Conservation (phyloP, 2,888 invertebrate genomes). For the Blastobasis lacticolella region DNA sequence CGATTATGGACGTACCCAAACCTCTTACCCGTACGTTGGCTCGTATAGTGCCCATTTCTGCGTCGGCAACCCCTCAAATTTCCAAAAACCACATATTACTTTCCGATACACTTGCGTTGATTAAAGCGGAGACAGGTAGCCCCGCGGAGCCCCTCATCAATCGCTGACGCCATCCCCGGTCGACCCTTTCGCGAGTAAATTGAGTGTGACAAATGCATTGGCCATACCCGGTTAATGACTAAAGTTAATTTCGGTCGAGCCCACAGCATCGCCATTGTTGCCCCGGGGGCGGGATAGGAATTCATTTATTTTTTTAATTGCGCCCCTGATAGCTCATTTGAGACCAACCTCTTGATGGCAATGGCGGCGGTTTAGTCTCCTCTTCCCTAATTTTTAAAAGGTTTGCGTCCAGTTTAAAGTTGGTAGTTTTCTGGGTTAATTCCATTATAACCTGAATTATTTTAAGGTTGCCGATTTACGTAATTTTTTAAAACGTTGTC, state of each 20-base stretch:
- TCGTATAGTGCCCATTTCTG: too few relatives aligned
- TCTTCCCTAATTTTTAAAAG: too few relatives aligned
- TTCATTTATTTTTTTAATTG: conserved; percentile 2
- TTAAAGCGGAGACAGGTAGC: conserved; percentile 25
- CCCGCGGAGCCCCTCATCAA: conserved; percentile 21
- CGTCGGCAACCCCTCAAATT: neutral
- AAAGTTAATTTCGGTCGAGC: conserved; percentile 30
- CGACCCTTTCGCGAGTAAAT: conserved; percentile 36
- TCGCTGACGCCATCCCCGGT: conserved; percentile 22
- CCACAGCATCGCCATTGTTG: conserved; percentile 16
- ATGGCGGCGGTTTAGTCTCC: too few relatives aligned
- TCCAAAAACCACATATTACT: conserved; percentile 8
- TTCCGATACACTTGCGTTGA: conserved; percentile 18
- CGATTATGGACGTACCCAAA: too few relatives aligned
- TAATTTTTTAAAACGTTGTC: too few relatives aligned
- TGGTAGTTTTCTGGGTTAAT: too few relatives aligned
- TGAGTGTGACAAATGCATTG: conserved; percentile 41
- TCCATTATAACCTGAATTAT: too few relatives aligned
- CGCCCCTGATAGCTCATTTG: neutral
- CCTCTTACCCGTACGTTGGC: too few relatives aligned
- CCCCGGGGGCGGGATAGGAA: neutral
- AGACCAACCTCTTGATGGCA: too few relatives aligned
- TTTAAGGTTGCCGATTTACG: too few relatives aligned
- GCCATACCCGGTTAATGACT: conserved; percentile 33
- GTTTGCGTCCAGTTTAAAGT: too few relatives aligned